Evolutionary conservation across 2,113 vertebrate genomes (phyloP).

Genomic region (Athene noctua): DNA sequence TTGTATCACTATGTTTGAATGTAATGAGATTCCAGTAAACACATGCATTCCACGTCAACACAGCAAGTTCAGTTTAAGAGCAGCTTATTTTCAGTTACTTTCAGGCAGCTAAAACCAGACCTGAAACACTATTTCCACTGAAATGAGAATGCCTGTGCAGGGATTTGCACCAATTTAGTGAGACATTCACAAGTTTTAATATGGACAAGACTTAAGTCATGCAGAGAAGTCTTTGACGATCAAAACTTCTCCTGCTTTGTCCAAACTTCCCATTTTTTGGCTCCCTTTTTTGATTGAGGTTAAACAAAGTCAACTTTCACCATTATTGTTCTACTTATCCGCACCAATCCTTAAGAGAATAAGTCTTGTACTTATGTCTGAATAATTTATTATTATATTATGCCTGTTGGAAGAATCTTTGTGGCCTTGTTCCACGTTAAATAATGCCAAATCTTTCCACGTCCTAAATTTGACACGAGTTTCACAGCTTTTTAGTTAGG

Average conservation of each 20-base stretch:
- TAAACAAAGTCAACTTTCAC: neutral
- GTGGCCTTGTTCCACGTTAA: neutral
- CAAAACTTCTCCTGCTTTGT: neutral
- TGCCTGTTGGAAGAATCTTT: neutral
- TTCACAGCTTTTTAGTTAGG: neutral
- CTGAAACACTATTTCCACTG: neutral
- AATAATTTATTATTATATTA: neutral
- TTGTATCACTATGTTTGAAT: neutral
- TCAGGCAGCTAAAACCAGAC: neutral
- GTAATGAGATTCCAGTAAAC: conserved; percentile 39
- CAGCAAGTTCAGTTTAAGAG: conserved; percentile 7
- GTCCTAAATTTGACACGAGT: neutral
- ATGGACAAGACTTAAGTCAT: neutral
- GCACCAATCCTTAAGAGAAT: neutral
- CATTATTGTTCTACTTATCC: neutral
- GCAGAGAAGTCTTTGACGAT: neutral
- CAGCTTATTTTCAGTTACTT: conserved; percentile 1
- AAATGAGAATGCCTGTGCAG: neutral
- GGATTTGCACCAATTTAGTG: neutral
- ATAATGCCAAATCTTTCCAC: neutral
- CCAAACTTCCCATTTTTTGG: neutral
- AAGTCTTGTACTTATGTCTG: neutral
- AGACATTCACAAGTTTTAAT: neutral
- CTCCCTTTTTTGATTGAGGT: neutral
- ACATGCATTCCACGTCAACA: neutral